phyloP scores from a whole-genome alignment of 2,888 invertebrate genomes.

The Lydus trimaculatus region DNA sequence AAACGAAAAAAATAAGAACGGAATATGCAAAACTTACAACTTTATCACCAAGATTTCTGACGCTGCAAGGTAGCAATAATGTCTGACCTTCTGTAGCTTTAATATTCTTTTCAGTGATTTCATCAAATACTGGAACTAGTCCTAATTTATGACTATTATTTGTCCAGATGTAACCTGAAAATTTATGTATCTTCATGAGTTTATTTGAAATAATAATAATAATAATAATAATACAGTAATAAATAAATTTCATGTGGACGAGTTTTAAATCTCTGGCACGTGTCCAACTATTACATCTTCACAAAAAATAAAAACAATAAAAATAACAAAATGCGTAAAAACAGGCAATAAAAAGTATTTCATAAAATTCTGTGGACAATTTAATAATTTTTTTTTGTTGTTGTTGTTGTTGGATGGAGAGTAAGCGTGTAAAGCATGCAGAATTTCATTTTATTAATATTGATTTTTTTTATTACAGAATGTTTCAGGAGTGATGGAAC shows the following conservation, averaged over 20 bases:
- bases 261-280: conserved; percentile 31
- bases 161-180: conserved; percentile 36
- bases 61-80: conserved; percentile 57
- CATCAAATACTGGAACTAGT: conserved; percentile 47
- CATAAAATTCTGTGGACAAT: not conserved
- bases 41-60: conserved; percentile 57
- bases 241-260: conserved; percentile 20
- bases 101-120: conserved; percentile 48
- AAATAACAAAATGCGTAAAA: not conserved
- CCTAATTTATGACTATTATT: conserved; percentile 28
- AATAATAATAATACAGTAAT: conserved; percentile 12
- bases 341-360: not conserved
- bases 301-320: not conserved
- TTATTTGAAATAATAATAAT: conserved; percentile 26
- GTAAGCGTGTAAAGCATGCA: not conserved
- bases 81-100: conserved; percentile 57
- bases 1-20: not conserved
- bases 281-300: conserved; percentile 29
- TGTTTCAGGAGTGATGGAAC: not conserved
- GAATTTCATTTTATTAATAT: not conserved
- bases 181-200: conserved; percentile 20
- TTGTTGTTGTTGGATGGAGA: too few species aligned
- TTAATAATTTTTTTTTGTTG: not conserved
- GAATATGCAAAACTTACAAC: conserved; percentile 55
- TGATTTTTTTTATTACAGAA: not conserved